Base-by-base conservation (phyloP, 2,888 invertebrate genomes). In the Lepidonotus clava region DNA sequence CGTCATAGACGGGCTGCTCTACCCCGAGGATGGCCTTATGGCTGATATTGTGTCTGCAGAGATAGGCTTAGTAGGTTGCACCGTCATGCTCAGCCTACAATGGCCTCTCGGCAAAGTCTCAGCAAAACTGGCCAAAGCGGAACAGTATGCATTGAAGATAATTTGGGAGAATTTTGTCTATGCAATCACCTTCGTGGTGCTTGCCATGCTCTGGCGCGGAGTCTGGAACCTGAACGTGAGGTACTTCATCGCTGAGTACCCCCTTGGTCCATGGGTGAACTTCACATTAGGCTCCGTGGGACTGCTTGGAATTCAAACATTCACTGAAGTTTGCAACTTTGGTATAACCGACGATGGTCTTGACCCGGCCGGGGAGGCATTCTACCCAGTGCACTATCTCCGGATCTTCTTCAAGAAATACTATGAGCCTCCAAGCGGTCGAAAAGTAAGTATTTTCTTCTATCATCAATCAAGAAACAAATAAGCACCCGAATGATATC, bases 191-290 rank as follows among this genome's bases (percentile, higher is more conserved):
- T 85, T 85, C 36, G 36, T 41, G 34, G 14, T 28, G 28, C 11
- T 71, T 24, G 34, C 71, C n/a, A 51, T 66, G 18, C 34, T 85
- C 51, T 85, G 85, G 85, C 34, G 85, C 8, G 85, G 85, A 2
- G 76, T 40, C 0, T 85, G 85, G 85, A 85, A 85, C 51, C 76
- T 85, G 71, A 85, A 56, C 51, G 71, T 28, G 4, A 6, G 5
- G 6, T 85, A 71, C 51, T 46, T 85, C 46, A 24, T 85, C 6
- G 46, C 85, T 18, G 41, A 41, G 36, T 24, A 32, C 34, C 76
- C 76, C 8, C 76, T 85, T 11, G 85, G 85, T 4, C 51, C 46
- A 46, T 85, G 85, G 85, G 85, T 85, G 34, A 85, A 85, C 76
- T 76, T 67, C 21, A n/a, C 24, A 4, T 4, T 51, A 4, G 85